These are phyloP conservation scores for Alaudala cheleensis DNA, from an alignment of 2,113 vertebrate genomes.

Conservation along the genomic window DNA sequence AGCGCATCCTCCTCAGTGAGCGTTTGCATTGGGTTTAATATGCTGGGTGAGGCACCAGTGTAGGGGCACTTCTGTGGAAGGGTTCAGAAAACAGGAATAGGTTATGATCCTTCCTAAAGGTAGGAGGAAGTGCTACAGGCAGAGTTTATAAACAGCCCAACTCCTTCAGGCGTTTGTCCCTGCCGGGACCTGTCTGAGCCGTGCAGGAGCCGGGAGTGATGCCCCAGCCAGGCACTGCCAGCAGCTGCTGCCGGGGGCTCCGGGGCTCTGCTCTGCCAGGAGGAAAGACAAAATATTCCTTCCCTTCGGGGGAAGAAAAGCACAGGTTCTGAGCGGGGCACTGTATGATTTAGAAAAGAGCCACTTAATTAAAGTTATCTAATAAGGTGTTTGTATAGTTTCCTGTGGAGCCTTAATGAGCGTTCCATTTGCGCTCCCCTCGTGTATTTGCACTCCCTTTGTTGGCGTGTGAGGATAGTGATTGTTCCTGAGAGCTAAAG, in stretches of 20 bases:
- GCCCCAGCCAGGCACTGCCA: neutral
- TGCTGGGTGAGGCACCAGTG: neutral
- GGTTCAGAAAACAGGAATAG: neutral
- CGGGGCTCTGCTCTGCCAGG: neutral
- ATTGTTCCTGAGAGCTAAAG: conserved; percentile 22
- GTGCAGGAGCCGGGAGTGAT: neutral
- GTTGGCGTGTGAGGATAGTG: neutral
- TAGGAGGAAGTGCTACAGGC: neutral
- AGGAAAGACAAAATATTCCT: neutral
- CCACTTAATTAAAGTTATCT: conserved; percentile 49
- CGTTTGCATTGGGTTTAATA: rapidly evolving
- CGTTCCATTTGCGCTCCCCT: neutral
- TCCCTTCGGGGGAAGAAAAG: neutral
- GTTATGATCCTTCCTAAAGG: neutral
- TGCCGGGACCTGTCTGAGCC: neutral
- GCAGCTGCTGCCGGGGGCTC: neutral
- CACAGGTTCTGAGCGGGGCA: neutral
- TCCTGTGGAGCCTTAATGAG: conserved; percentile 22
- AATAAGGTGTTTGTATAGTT: conserved; percentile 14
- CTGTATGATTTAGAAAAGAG: conserved; percentile 13
- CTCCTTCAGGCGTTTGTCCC: neutral
- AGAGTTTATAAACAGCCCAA: neutral
- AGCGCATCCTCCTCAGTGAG: neutral
- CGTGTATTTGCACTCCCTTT: conserved; percentile 45
- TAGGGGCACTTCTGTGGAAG: neutral